These are phyloP conservation scores for Tachycineta bicolor DNA, from an alignment of 2,113 vertebrate genomes.

Conservation along the genomic window DNA sequence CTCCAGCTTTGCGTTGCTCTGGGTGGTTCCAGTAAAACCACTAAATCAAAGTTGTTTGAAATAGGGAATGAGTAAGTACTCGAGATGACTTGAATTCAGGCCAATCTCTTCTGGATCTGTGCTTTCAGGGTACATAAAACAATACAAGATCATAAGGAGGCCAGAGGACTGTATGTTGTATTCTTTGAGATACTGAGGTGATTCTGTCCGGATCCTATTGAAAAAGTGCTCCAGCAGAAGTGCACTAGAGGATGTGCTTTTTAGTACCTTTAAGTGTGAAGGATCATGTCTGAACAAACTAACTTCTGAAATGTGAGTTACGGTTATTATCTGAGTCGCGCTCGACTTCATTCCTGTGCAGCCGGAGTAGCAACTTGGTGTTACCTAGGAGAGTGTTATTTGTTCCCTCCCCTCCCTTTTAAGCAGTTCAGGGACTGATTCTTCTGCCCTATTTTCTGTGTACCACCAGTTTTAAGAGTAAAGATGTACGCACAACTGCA, in stretches of 20 bases:
- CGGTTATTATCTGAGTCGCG: neutral
- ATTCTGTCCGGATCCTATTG: neutral
- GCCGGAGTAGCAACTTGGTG: neutral
- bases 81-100: constrained; percentile 12
- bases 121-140: neutral
- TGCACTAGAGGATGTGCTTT: neutral
- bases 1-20: neutral
- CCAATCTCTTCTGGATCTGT: neutral
- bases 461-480: neutral
- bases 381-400: constrained; percentile 14
- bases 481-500: neutral
- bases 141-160: neutral
- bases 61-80: constrained; percentile 20
- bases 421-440: neutral
- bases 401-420: neutral
- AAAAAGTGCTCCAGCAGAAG: neutral
- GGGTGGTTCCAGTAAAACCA: constrained; percentile 8
- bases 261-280: neutral
- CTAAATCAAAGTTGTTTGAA: constrained; percentile 50
- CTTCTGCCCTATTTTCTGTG: neutral
- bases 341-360: constrained; percentile 9
- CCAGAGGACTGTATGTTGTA: neutral
- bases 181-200: neutral
- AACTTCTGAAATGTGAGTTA: constrained; percentile 12
- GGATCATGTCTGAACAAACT: constrained; percentile 8